These are phyloP conservation scores for Microtus richardsoni DNA, from an alignment of 2,113 vertebrate species.

Conservation along the genomic window DNA sequence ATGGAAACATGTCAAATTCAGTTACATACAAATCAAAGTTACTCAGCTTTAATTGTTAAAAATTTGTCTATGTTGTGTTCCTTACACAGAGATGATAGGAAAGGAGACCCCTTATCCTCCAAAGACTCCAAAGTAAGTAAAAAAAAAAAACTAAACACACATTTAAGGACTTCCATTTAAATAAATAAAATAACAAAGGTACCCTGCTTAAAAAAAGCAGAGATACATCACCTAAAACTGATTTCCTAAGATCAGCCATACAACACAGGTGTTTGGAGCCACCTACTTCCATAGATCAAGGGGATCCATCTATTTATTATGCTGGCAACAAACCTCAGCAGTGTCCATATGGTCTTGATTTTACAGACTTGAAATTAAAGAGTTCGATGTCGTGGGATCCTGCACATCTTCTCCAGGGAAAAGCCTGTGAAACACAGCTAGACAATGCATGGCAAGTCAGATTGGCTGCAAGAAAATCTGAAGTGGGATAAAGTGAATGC, in stretches of 20 bases:
- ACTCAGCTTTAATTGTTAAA: background rate
- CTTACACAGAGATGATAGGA: background rate
- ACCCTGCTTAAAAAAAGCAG: background rate
- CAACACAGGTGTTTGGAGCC: too few relatives aligned
- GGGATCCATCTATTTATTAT: background rate
- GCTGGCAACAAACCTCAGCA: background rate
- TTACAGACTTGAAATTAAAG: background rate
- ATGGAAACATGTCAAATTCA: too few relatives aligned
- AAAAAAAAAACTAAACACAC: background rate
- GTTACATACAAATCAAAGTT: background rate
- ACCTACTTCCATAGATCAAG: background rate
- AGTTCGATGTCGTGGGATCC: too few relatives aligned
- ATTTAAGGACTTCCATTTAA: background rate
- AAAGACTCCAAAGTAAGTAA: background rate
- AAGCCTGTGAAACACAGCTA: too few relatives aligned
- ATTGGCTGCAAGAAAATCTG: background rate
- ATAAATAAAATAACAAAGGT: background rate
- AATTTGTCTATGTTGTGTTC: background rate
- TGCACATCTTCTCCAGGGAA: background rate
- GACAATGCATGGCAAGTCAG: background rate
- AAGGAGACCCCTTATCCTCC: background rate
- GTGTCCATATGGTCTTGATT: background rate
- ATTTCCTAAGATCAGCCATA: too few relatives aligned
- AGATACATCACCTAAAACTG: background rate
- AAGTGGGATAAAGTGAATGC: too few relatives aligned